A percentile compares a stretch with the other conserved stretches of the same genome.
Evolutionary conservation across 2,888 invertebrate species (phyloP).

Genomic region (Fragum whitleyi): DNA sequence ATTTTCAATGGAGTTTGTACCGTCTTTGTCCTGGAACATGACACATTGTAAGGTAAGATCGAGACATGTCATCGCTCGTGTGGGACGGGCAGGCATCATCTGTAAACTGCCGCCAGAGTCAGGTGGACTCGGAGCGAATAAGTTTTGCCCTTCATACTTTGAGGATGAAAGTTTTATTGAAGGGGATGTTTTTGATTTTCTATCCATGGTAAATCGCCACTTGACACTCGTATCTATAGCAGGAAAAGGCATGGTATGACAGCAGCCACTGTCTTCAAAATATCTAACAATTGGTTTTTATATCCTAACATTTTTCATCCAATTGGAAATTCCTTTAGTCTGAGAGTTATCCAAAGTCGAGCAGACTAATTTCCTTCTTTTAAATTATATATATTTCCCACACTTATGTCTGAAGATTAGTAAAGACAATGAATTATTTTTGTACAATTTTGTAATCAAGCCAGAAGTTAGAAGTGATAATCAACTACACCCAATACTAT

Average conservation of each 20-base stretch:
- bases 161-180: slow-evolving; percentile 8
- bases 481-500: neutral
- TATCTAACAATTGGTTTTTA: too few species aligned
- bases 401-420: slow-evolving; percentile 8
- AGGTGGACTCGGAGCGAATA: slow-evolving; percentile 50
- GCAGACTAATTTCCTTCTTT: too few species aligned
- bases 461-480: slow-evolving; percentile 22
- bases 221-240: slow-evolving; percentile 13
- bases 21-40: slow-evolving; percentile 63
- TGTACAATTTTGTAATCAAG: slow-evolving; percentile 15
- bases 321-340: too few species aligned
- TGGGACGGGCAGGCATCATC: slow-evolving; percentile 47
- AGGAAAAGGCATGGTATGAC: slow-evolving; percentile 19
- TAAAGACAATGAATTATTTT: slow-evolving; percentile 4
- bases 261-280: neutral
- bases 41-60: slow-evolving; percentile 66
- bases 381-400: neutral
- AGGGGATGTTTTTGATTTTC: slow-evolving; percentile 44
- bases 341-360: too few species aligned
- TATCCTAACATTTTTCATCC: too few species aligned
- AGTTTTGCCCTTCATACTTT: slow-evolving; percentile 9
- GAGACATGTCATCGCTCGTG: slow-evolving; percentile 57
- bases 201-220: slow-evolving; percentile 45
- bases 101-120: slow-evolving; percentile 46
- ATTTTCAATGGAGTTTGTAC: slow-evolving; percentile 19